phyloP scores from a whole-genome alignment of 2,113 vertebrate species.

The Rostratula benghalensis region DNA sequence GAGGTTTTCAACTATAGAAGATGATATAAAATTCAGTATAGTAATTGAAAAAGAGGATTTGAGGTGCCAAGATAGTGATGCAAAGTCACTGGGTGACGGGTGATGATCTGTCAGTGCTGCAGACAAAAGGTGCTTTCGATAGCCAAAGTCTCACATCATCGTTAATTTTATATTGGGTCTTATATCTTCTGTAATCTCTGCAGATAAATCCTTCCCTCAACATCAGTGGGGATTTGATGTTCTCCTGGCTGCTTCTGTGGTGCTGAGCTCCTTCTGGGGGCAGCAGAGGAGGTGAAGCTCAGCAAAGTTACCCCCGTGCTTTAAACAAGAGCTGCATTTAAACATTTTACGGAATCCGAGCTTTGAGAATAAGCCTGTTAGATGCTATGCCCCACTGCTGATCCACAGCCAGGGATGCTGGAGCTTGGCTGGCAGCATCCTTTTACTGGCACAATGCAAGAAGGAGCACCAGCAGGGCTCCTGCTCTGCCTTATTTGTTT shows the following conservation, averaged over 20 bases:
- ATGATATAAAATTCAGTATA: not conserved
- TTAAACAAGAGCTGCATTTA: not conserved
- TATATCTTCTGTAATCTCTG: not conserved
- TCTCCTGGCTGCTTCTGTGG: not conserved
- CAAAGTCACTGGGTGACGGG: not conserved
- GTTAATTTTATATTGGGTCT: not conserved
- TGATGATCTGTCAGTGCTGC: not conserved
- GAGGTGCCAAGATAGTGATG: not conserved
- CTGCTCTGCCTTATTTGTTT: not conserved
- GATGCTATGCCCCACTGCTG: not conserved
- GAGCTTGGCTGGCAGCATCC: not conserved
- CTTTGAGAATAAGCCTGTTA: not conserved
- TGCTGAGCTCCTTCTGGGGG: not conserved
- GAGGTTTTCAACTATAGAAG: not conserved
- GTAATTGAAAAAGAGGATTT: not conserved
- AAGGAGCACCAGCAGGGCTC: not conserved
- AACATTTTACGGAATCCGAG: not conserved
- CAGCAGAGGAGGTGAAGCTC: not conserved
- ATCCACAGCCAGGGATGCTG: not conserved
- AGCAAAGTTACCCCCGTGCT: not conserved
- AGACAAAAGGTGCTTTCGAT: not conserved
- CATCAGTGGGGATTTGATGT: rapidly evolving
- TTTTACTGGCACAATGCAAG: not conserved
- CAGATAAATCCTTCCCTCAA: not conserved
- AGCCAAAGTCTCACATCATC: not conserved